Evolutionary conservation across 2,797 vertebrate genomes (phyloP).

Genomic region (Liparis tanakae): DNA sequence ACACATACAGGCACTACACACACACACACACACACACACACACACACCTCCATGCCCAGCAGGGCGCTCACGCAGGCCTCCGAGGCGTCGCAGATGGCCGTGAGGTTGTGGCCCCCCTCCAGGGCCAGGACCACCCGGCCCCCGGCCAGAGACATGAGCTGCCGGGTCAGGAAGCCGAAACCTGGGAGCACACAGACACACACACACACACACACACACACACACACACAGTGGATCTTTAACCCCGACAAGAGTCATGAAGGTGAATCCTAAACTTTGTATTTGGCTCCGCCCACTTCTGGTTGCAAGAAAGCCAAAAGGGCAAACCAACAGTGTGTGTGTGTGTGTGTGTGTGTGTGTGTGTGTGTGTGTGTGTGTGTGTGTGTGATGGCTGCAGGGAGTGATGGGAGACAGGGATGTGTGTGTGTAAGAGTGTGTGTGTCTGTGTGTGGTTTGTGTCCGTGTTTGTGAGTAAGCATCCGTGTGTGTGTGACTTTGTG

Average conservation of each 20-base stretch:
- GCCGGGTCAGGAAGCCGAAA: constrained; percentile 93
- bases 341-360: too few species aligned
- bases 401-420: too few species aligned
- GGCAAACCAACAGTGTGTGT: neutral
- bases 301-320: neutral
- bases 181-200: constrained; percentile 72
- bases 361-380: too few species aligned
- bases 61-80: constrained; percentile 92
- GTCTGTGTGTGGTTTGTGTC: too few species aligned
- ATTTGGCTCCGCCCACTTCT: neutral
- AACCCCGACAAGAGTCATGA: too few species aligned
- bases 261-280: neutral
- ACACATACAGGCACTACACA: too few species aligned
- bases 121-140: constrained; percentile 90
- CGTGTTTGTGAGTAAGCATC: too few species aligned
- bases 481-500: too few species aligned
- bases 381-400: too few species aligned
- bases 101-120: constrained; percentile 92
- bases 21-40: neutral
- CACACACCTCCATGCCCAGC: constrained; percentile 89
- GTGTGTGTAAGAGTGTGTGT: too few species aligned
- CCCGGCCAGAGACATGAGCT: constrained; percentile 91
- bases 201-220: too few species aligned
- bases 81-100: constrained; percentile 92
- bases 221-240: too few species aligned